These are phyloP conservation scores for Tetraneura akinire DNA, from an alignment of 1,140 invertebrate genomes.

Conservation along the genomic window DNA sequence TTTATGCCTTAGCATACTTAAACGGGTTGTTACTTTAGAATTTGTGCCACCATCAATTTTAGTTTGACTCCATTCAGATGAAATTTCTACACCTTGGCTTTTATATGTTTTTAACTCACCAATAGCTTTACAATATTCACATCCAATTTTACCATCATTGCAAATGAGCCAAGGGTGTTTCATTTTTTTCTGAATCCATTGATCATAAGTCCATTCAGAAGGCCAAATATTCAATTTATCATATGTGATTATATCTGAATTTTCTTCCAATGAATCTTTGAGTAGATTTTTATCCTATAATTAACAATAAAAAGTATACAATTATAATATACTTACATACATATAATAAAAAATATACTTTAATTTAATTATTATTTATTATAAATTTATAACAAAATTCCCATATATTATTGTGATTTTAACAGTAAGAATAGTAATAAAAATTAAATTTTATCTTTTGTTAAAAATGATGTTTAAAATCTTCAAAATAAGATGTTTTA, in stretches of 20 bases:
- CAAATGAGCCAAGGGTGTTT: slow-evolving; percentile 23
- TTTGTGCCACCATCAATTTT: slow-evolving; percentile 19
- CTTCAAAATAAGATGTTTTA: too few species aligned
- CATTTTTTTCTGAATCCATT: slow-evolving; percentile 28
- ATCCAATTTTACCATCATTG: slow-evolving; percentile 23
- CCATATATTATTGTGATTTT: too few species aligned
- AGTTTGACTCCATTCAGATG: slow-evolving; percentile 15
- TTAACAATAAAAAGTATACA: slow-evolving; percentile 25
- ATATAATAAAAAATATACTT: too few species aligned
- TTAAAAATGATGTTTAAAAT: too few species aligned
- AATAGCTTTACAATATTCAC: slow-evolving; percentile 7
- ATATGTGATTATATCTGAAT: background rate
- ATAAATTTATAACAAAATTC: too few species aligned
- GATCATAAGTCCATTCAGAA: slow-evolving; percentile 25
- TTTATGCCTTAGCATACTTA: slow-evolving; percentile 27
- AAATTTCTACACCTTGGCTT: slow-evolving; percentile 24
- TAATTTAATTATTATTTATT: too few species aligned
- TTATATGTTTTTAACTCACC: slow-evolving; percentile 8
- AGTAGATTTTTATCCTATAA: slow-evolving; percentile 20
- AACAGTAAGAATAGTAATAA: too few species aligned
- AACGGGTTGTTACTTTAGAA: slow-evolving; percentile 6
- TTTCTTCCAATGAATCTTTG: background rate
- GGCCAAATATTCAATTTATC: slow-evolving; percentile 13
- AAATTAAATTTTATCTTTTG: too few species aligned
- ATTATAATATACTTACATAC: too few species aligned